A percentile compares a stretch with the other conserved stretches of the same genome.
These are phyloP conservation scores for Cheilosia impressa DNA, from an alignment of 2,888 invertebrate species.

Conservation along the genomic window DNA sequence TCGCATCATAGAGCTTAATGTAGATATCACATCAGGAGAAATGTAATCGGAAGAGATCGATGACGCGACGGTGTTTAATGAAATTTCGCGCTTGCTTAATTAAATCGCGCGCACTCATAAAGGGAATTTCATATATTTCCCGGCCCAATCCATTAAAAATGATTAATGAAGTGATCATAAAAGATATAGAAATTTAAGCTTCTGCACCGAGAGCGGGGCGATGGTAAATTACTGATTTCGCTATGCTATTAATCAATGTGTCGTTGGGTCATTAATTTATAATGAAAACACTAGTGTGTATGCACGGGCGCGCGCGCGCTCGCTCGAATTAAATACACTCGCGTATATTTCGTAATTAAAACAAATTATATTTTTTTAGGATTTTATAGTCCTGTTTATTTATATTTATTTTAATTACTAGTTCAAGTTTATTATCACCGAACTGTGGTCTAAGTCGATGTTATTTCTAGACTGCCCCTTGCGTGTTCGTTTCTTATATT, in stretches of 20 bases:
- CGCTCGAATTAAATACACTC: too few species aligned
- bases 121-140: slow-evolving; percentile 42
- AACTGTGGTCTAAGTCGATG: too few species aligned
- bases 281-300: slow-evolving; percentile 37
- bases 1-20: slow-evolving; percentile 36
- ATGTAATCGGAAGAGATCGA: slow-evolving; percentile 55
- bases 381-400: too few species aligned
- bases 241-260: slow-evolving; percentile 69
- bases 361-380: too few species aligned
- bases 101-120: slow-evolving; percentile 50
- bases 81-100: slow-evolving; percentile 70
- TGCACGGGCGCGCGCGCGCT: neutral
- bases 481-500: too few species aligned
- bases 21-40: slow-evolving; percentile 61
- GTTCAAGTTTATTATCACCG: too few species aligned
- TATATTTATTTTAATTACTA: too few species aligned
- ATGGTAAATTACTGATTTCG: slow-evolving; percentile 62
- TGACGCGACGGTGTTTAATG: slow-evolving; percentile 63
- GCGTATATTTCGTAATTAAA: too few species aligned
- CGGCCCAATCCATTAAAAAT: slow-evolving; percentile 65
- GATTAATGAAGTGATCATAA: slow-evolving; percentile 66
- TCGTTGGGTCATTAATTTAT: slow-evolving; percentile 71
- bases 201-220: slow-evolving; percentile 45
- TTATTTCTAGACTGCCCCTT: too few species aligned
- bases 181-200: slow-evolving; percentile 69